A percentile compares a stretch with the other conserved stretches of the same genome.
These are phyloP conservation scores for Hephaestus fuliginosus DNA, from an alignment of 2,797 vertebrate genomes.

Conservation along the genomic window DNA sequence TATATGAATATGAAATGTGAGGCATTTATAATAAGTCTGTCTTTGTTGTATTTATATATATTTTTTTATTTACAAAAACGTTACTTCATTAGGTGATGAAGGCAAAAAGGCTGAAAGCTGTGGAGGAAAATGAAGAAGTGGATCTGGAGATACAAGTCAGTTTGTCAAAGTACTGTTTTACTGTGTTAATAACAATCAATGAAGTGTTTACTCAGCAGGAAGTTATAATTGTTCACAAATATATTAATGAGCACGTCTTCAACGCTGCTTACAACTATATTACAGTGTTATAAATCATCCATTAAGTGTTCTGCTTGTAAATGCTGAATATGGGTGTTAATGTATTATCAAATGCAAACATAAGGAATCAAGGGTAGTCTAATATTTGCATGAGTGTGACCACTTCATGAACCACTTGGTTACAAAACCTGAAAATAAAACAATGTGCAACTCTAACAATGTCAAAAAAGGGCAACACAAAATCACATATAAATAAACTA, in stretches of 20 bases:
- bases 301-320: conserved; percentile 11
- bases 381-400: conserved; percentile 17
- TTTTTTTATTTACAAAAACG: too few relatives aligned
- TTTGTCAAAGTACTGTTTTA: neutral
- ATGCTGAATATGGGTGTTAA: neutral
- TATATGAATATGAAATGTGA: neutral
- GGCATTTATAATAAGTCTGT: neutral
- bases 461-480: neutral
- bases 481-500: neutral
- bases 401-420: neutral
- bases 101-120: neutral
- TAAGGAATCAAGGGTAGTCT: conserved; percentile 16
- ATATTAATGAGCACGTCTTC: neutral
- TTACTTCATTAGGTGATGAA: neutral
- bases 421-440: conserved; percentile 21
- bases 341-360: neutral
- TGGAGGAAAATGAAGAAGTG: neutral
- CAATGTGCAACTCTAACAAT: conserved; percentile 5
- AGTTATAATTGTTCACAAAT: neutral
- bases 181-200: neutral
- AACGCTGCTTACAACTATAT: neutral
- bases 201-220: too few relatives aligned
- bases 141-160: too few relatives aligned
- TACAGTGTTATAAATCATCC: conserved; percentile 1
- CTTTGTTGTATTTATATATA: neutral